A percentile compares a stretch with the other conserved stretches of the same genome.
These are phyloP conservation scores for Flexamia atlantica DNA, from an alignment of 2,888 invertebrate genomes.

Conservation along the genomic window DNA sequence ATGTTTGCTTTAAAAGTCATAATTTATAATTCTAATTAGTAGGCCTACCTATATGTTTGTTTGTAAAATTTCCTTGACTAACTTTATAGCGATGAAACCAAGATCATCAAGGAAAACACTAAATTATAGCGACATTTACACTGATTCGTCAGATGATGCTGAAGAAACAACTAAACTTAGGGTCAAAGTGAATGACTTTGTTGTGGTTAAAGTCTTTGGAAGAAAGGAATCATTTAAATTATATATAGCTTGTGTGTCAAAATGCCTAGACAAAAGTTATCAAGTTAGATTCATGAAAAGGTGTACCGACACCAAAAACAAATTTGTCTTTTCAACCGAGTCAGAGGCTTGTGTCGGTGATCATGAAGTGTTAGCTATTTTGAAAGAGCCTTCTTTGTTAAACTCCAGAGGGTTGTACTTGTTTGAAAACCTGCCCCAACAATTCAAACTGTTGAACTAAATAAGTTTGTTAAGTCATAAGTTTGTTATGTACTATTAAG, in stretches of 20 bases:
- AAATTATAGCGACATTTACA: constrained; percentile 37
- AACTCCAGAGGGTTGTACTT: constrained; percentile 43
- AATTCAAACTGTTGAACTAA: constrained; percentile 50
- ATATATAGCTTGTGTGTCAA: constrained; percentile 48
- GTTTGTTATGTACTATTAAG: constrained; percentile 51
- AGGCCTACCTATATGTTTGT: constrained; percentile 35
- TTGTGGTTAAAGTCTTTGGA: constrained; percentile 45
- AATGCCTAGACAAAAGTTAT: constrained; percentile 18
- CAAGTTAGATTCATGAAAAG: no score
- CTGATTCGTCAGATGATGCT: constrained; percentile 32
- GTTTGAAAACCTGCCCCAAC: constrained; percentile 51
- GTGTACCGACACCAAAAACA: constrained; percentile 51
- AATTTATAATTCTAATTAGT: constrained; percentile 14
- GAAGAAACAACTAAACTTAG: constrained; percentile 46
- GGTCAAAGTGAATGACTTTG: constrained; percentile 52
- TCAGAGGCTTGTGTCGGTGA: constrained; percentile 39
- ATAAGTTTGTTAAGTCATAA: background rate
- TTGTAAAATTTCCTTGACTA: constrained; percentile 50
- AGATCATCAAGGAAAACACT: constrained; percentile 33
- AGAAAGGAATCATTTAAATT: constrained; percentile 33
- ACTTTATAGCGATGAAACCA: constrained; percentile 50
- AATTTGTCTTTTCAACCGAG: constrained; percentile 44
- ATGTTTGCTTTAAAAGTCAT: constrained; percentile 23
- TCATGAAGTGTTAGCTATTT: constrained; percentile 42
- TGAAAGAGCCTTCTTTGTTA: constrained; percentile 53